phyloP scores from a whole-genome alignment of 2,113 vertebrate genomes.

The Nycticebus coucang region DNA sequence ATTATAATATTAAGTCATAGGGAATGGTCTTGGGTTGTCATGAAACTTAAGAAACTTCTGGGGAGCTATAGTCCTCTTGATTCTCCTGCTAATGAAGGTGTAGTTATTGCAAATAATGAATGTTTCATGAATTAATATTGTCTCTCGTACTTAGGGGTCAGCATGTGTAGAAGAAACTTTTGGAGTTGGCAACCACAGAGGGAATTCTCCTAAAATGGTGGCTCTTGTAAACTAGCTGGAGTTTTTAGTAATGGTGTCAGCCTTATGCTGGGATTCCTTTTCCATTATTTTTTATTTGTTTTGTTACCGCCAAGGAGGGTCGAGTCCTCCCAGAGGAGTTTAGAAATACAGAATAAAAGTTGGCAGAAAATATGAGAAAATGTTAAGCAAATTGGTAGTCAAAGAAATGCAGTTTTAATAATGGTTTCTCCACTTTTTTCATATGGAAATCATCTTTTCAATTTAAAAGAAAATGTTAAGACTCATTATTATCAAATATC shows the following conservation, averaged over 20 bases:
- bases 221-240: background rate
- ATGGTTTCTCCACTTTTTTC: background rate
- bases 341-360: background rate
- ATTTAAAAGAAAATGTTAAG: background rate
- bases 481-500: background rate
- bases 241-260: background rate
- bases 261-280: background rate
- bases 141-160: background rate
- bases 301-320: background rate
- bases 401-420: background rate
- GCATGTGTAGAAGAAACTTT: background rate
- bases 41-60: conserved; percentile 25
- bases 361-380: background rate
- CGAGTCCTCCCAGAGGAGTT: background rate
- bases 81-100: background rate
- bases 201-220: background rate
- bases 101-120: background rate
- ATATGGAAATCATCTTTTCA: no score
- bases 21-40: background rate
- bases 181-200: background rate
- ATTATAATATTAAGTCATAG: background rate
- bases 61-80: background rate
- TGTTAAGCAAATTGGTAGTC: background rate
- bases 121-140: background rate
- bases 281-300: background rate